phyloP scores from a whole-genome alignment of 2,797 vertebrate genomes.

The Acipenser oxyrinchus region DNA sequence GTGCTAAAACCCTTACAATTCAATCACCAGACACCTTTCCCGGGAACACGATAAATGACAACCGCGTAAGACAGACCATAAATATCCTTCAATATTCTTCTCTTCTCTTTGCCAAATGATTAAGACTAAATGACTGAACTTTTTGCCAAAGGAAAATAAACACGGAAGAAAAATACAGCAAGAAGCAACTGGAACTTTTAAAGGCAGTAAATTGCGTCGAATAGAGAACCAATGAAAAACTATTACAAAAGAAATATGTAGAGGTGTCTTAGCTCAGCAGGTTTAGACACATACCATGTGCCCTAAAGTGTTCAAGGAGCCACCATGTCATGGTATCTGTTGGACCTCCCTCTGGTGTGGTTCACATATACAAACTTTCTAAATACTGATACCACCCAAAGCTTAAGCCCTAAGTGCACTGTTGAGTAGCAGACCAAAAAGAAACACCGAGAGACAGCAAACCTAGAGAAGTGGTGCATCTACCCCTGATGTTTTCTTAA shows the following conservation, averaged over 20 bases:
- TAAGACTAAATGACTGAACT: conserved; percentile 17
- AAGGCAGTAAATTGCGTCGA: conserved; percentile 13
- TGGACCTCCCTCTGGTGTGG: too few species aligned
- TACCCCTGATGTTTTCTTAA: too few species aligned
- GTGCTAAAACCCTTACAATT: conserved; percentile 17
- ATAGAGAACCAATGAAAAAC: not conserved
- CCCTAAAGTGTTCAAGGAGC: not conserved
- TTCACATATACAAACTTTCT: too few species aligned
- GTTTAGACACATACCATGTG: not conserved
- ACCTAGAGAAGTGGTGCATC: too few species aligned
- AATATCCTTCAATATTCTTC: conserved; percentile 18
- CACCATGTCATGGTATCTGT: too few species aligned
- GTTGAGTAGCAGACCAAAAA: too few species aligned
- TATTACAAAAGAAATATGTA: not conserved
- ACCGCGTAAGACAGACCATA: conserved; percentile 12
- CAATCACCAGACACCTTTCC: conserved; percentile 15
- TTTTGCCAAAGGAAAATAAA: conserved; percentile 22
- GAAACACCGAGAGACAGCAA: too few species aligned
- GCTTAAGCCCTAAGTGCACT: too few species aligned
- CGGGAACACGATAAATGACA: conserved; percentile 9
- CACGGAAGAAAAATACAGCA: conserved; percentile 14
- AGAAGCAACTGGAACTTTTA: conserved; percentile 13
- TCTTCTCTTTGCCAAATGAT: conserved; percentile 14
- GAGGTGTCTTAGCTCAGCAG: not conserved
- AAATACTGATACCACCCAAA: too few species aligned